Base-by-base conservation (phyloP, 2,888 invertebrate genomes). In the Eupeodes luniger region DNA sequence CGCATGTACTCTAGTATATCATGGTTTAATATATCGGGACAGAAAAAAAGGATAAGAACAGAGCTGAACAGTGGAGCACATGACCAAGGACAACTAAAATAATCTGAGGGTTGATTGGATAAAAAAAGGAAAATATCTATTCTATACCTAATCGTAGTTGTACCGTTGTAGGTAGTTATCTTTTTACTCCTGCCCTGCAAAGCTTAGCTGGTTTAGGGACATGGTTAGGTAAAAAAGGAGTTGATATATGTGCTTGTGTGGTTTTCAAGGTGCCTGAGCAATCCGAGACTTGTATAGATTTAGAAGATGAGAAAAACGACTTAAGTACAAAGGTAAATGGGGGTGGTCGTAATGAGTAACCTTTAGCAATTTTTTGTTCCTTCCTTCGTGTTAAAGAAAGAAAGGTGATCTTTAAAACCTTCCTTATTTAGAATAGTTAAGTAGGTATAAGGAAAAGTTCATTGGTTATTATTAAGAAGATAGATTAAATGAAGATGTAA, bases 21-120 rank as follows among this genome's bases (percentile, higher is more conserved):
- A 53, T 59, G 79, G 64, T 76, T 67, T 77, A 80, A 83, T 80
- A 44, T 76, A 72, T 61, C 67, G 76, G 14, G 51, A n/a, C 19
- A 27, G 69, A 59, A 70, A 47, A 34, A 16, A 19, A 49, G 44
- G 27, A 61, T 19, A 49, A 53, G 70, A 70, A 12, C 14, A 14
- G 10, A 36, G 53, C 16, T 55, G 51, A 27, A 4, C 59, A n/a
- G 55, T 44, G 34, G 49, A 80, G 55, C 44, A 36, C 64, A 74
- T 51, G 78, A 69, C 70, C 79, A 87, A 87, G 86, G 86, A 83
- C 79, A 64, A 61, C 79, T 83, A 87, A 87, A 83, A 87, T 87
- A 83, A 87, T 70, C 83, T 53, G 53, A 49, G 70, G 53, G 83
- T 76, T 80, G 75, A 79, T 80, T 83, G 53, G 79, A 86, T 86